Base-by-base conservation (phyloP, 2,888 invertebrate genomes). In the Pollenia labialis region DNA sequence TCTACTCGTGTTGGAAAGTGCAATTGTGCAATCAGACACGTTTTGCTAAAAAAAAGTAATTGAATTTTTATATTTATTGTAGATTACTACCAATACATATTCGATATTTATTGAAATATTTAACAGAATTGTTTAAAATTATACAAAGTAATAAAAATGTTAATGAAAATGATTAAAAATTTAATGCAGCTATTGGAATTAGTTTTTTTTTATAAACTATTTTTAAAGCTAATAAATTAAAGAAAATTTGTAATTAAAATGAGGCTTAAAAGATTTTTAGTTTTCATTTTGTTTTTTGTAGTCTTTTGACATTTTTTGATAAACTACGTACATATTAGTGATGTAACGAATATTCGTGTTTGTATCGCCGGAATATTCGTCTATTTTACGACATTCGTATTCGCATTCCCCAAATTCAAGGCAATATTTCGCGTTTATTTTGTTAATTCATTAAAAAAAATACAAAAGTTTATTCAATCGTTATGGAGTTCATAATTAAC, bases 1-100 rank as follows among this genome's bases (percentile, higher is more conserved):
- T 16, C 1, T 1, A 62, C n/a, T 62, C 9, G 9, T 62, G 42
- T 8, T 7, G 42, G 40, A 52, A 14, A 68, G 1, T 68, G n/a
- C 7, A 68, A 42, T 68, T 69, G 54, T 42, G 42, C 18, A 71
- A 54, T 42, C n/a, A 52, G 40, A n/a, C 23, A 68, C 66, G 40
- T 40, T 52, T 69, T 10, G 60, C 46, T 46, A 18, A 62, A 62
- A 10, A 40, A 16, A 62, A 62, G 14, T 14, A 62, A 62, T 62
- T 42, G n/a, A 14, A 16, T 62, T 62, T 62, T 62, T 9, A 54
- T 62, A 16, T 62, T 7, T 62, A 62, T 40, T 12, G 16, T 42
- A 42, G 16, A 42, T 62, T 62, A 42, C 16, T 40, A 62, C 16
- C 16, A 42, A 18, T 42, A 32, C 32, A 32, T 32, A 9, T 14